Base-by-base conservation (phyloP, 2,888 invertebrate genomes). In the Callosobruchus maculatus region DNA sequence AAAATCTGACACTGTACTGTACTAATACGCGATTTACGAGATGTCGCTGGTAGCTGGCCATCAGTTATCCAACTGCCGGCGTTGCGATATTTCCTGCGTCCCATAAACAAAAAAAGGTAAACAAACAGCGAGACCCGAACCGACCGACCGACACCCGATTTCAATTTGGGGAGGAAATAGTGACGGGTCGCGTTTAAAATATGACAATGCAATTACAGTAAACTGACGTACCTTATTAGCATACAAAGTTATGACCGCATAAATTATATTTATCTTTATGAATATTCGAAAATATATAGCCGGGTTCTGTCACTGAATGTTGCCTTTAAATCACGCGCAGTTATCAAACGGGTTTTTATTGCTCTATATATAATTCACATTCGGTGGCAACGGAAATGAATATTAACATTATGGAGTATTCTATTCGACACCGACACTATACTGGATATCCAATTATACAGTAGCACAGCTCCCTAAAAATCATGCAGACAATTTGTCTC, bases 201-300 rank as follows among this genome's bases (percentile, higher is more conserved):
- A 83, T 83, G 83, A 83, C 83, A 83, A 83, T 83, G 82, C 84
- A 84, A 84, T 84, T 84, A 84, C 77, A 80, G 81, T 81, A 81
- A 82, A 81, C 83, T 81, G 82, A 82, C 81, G 81, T 82, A 80
- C 80, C 80, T 82, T 81, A 83, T 83, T 83, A 81, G 81, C 81
- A 79, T 79, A 80, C 80, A 80, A 82, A 83, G 81, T 83, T 84
- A 83, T 82, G 77, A 80, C 77, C 77, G 75, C 82, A 83, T 84
- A 84, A 83, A 83, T 84, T 83, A 82, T 78, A 78, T 82, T 83
- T 84, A 84, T 84, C 83, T 83, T 83, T 83, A 83, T 83, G 83
- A 83, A 83, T 83, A 81, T 81, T 80, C 78, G 82, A 83, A 83
- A 83, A 83, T 82, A 82, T 83, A 81, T 80, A 78, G 80, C 80